Percentiles rank a stretch among this genome's conserved stretches.
Conservation (phyloP, 1,140 invertebrate species). For the Ephestia elutella region DNA sequence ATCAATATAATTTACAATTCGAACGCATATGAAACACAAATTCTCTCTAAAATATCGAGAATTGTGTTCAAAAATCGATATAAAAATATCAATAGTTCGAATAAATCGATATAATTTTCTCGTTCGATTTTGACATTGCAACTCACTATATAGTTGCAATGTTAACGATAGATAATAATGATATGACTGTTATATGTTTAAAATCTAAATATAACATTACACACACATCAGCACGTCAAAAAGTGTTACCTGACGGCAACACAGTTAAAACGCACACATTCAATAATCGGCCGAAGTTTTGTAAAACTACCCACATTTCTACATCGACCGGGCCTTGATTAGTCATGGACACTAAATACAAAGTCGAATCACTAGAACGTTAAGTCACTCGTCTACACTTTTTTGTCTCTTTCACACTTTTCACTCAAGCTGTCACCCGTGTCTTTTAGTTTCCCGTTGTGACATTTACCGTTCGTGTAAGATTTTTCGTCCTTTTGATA, state of each 20-base stretch:
- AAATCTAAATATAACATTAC: no score
- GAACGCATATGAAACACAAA: no score
- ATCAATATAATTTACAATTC: no score
- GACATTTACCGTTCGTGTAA: conserved; percentile 33
- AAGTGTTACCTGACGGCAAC: neutral
- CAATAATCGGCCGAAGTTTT: neutral
- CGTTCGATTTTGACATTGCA: no score
- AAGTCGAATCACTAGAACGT: neutral
- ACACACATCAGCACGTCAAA: no score
- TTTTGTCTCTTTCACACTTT: conserved; percentile 38
- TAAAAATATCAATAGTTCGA: no score
- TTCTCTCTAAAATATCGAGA: no score
- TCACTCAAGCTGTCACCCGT: conserved; percentile 30
- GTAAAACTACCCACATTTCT: neutral
- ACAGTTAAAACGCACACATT: neutral
- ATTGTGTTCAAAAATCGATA: no score
- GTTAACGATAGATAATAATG: no score
- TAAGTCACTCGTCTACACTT: neutral
- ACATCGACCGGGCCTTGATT: neutral
- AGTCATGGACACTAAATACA: neutral
- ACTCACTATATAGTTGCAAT: no score
- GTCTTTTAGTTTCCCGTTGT: conserved; percentile 36
- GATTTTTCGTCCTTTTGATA: conserved; percentile 13
- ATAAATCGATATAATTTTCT: no score
- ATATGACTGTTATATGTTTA: no score